Evolutionary conservation across 2,888 invertebrate genomes (phyloP).

Genomic region (Yponomeuta evonymella): DNA sequence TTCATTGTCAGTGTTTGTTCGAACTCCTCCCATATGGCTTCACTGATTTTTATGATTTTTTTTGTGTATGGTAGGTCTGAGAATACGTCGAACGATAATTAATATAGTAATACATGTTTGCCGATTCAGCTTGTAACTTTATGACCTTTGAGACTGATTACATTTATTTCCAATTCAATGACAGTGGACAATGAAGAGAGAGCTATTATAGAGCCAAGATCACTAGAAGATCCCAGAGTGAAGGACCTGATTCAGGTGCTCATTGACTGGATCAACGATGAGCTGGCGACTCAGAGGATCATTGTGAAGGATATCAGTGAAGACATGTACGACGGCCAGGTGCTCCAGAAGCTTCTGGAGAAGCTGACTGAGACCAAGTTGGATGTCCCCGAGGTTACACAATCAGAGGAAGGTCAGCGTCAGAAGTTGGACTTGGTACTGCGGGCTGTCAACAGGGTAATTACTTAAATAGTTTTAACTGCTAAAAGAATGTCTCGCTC

Average conservation of each 20-base stretch:
- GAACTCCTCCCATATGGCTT: too few relatives aligned
- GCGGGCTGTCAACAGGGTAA: constrained; percentile 89
- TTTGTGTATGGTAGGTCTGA: too few relatives aligned
- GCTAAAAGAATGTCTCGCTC: too few relatives aligned
- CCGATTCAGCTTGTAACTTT: neutral
- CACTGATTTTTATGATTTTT: too few relatives aligned
- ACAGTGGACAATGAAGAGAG: constrained; percentile 92
- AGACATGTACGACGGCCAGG: constrained; percentile 98
- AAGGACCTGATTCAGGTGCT: constrained; percentile 89
- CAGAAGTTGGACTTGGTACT: constrained; percentile 95
- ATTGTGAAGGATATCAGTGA: constrained; percentile 97
- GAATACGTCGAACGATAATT: too few relatives aligned
- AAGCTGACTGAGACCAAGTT: constrained; percentile 91
- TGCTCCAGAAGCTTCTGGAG: constrained; percentile 83
- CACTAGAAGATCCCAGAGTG: constrained; percentile 90
- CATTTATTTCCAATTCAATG: neutral
- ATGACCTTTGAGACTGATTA: neutral
- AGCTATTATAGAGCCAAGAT: constrained; percentile 94
- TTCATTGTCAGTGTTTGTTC: too few relatives aligned
- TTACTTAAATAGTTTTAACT: too few relatives aligned
- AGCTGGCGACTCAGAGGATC: constrained; percentile 95
- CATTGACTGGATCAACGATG: constrained; percentile 99
- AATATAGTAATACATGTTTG: too few relatives aligned
- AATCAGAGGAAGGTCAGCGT: constrained; percentile 97
- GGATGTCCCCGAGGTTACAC: constrained; percentile 98